Evolutionary conservation across 2,113 vertebrate species (phyloP).

Genomic region (Seriola quinqueradiata): DNA sequence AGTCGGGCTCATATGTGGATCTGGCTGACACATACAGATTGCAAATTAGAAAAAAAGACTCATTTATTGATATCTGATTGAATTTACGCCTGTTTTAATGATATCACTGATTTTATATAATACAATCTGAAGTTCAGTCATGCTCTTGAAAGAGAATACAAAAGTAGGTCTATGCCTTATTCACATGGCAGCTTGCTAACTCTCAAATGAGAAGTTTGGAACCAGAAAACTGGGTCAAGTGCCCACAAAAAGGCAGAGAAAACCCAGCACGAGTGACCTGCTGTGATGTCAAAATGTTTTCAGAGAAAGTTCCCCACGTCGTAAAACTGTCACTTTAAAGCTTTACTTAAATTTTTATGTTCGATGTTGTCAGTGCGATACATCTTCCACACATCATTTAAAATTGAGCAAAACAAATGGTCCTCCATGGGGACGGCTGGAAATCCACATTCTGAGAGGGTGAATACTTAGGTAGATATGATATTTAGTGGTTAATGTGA

Average conservation of each 20-base stretch:
- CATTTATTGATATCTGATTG: not conserved
- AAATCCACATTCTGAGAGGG: slow-evolving; percentile 9
- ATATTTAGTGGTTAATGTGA: slow-evolving; percentile 6
- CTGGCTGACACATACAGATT: not conserved
- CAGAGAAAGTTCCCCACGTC: not conserved
- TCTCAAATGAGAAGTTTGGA: not conserved
- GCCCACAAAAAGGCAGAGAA: not conserved
- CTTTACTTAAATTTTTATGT: slow-evolving; percentile 1
- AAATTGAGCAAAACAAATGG: not conserved
- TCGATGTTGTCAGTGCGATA: slow-evolving; percentile 6
- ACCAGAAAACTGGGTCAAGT: not conserved
- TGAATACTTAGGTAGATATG: slow-evolving; percentile 5
- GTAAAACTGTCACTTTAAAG: not conserved
- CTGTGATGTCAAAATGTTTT: not conserved
- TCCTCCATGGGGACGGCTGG: not conserved
- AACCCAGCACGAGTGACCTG: not conserved
- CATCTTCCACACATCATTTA: no score
- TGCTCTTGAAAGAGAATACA: slow-evolving; percentile 13
- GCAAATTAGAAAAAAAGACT: not conserved
- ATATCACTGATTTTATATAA: not conserved
- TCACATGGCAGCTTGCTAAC: not conserved
- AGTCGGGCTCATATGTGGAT: not conserved
- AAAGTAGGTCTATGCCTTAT: not conserved
- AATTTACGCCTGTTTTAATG: not conserved
- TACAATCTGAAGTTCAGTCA: not conserved